phyloP scores from a whole-genome alignment of 2,797 vertebrate genomes.

The Loriculus beryllinus region DNA sequence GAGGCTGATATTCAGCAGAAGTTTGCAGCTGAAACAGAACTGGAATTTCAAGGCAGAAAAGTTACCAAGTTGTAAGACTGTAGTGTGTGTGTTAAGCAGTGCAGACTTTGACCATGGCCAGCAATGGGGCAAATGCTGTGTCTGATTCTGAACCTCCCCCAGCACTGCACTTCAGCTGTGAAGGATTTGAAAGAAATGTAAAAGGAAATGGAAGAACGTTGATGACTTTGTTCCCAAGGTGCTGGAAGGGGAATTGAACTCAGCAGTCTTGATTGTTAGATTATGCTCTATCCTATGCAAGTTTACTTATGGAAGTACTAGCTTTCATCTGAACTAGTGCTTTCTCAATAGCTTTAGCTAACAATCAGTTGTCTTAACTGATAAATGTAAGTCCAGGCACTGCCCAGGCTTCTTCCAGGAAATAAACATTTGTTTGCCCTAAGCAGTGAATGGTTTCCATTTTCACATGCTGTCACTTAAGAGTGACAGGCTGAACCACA shows the following conservation, averaged over 20 bases:
- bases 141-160: background rate
- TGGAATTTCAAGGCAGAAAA: background rate
- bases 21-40: background rate
- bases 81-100: rapidly evolving
- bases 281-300: background rate
- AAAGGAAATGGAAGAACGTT: background rate
- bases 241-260: background rate
- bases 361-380: background rate
- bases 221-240: background rate
- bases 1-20: background rate
- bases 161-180: background rate
- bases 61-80: background rate
- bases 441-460: background rate
- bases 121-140: background rate
- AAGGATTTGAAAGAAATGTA: background rate
- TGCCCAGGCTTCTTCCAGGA: background rate
- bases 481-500: background rate
- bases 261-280: background rate
- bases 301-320: background rate
- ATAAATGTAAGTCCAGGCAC: background rate
- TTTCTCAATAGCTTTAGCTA: background rate
- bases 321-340: background rate
- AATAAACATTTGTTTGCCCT: background rate
- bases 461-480: background rate
- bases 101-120: background rate